Evolutionary conservation across 2,888 invertebrate species (phyloP), one percentile per base, ranked within the genome.

Genomic region (Carabus problematicus): DNA sequence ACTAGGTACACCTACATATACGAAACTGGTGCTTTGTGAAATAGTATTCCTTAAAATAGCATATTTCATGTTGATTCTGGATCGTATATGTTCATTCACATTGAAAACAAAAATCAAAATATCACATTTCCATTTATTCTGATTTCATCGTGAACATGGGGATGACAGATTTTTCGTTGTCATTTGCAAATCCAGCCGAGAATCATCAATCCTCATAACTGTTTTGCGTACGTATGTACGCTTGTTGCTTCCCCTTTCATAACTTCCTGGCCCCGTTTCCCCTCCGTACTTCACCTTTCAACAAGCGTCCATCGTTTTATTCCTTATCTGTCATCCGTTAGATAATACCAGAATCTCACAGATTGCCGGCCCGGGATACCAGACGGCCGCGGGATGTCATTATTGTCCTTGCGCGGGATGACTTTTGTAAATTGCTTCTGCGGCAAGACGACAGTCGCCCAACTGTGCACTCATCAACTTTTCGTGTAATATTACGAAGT

Each of bases 341-440:
- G 59, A 41, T 59, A 56, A 56, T 56, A 56, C 56, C 14, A 56
- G 40, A 56, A 59, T 59, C 59, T 40, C 16, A 16, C 59, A 59
- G 59, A 59, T 59, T 42, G 59, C 18, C 14, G 14, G 42, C 16
- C 52, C 8, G 45, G n/a, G n/a, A 39, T 40, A 9, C 11, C 56
- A n/a, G 29, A 40, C 56, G 56, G 12, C 40, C 56, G 59, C 59
- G 40, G 12, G 64, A 12, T 18, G 55, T 19, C 42, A 63, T 63
- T 63, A 63, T 63, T 63, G 63, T 63, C 63, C 54, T 63, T 14
- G 52, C 49, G 14, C 18, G 42, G 52, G 42, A 63, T 63, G 63
- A 63, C 63, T 63, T 63, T 63, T 63, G 63, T 63, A 63, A 63
- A 58, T 66, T 66, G 59, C 58, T 59, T 66, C 66, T 54, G 42